These are phyloP conservation scores for Pseudolycoriella hygida DNA, from an alignment of 2,888 invertebrate species.

Conservation along the genomic window DNA sequence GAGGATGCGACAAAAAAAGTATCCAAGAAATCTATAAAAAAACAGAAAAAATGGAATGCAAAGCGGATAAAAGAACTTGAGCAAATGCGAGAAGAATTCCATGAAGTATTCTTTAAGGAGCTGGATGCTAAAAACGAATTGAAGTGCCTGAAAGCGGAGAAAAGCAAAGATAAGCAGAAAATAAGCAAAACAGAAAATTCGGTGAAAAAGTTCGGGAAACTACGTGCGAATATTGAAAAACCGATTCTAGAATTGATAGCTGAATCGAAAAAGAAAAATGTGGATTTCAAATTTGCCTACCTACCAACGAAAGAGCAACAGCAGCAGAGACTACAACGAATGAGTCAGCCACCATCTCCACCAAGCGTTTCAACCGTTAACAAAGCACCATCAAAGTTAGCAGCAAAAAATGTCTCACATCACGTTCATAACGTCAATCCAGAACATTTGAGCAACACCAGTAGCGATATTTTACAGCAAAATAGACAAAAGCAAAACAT, in stretches of 20 bases:
- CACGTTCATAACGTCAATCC: background rate
- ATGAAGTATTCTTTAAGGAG: conserved; percentile 27
- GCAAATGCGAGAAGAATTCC: conserved; percentile 23
- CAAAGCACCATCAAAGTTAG: background rate
- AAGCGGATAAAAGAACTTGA: conserved; percentile 25
- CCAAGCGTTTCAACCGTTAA: background rate
- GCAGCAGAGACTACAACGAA: conserved; percentile 12
- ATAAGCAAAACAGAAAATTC: conserved; percentile 23
- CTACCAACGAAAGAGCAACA: conserved; percentile 28
- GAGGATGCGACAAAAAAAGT: conserved; percentile 19
- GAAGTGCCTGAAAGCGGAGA: conserved; percentile 17
- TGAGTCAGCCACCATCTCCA: background rate
- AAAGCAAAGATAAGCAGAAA: conserved; percentile 24
- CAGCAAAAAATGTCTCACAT: background rate
- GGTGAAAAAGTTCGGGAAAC: conserved; percentile 25
- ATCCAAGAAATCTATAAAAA: conserved; percentile 28
- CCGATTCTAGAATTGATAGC: conserved; percentile 25
- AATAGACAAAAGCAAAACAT: conserved; percentile 4
- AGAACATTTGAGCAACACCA: background rate
- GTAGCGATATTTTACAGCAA: background rate
- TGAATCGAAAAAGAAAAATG: conserved; percentile 23
- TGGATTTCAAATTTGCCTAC: conserved; percentile 26
- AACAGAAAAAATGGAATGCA: conserved; percentile 26
- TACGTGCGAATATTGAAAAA: conserved; percentile 25
- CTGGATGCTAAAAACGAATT: conserved; percentile 23